Conservation (phyloP, 2,888 invertebrate genomes). For the Darwinula stevensoni region DNA sequence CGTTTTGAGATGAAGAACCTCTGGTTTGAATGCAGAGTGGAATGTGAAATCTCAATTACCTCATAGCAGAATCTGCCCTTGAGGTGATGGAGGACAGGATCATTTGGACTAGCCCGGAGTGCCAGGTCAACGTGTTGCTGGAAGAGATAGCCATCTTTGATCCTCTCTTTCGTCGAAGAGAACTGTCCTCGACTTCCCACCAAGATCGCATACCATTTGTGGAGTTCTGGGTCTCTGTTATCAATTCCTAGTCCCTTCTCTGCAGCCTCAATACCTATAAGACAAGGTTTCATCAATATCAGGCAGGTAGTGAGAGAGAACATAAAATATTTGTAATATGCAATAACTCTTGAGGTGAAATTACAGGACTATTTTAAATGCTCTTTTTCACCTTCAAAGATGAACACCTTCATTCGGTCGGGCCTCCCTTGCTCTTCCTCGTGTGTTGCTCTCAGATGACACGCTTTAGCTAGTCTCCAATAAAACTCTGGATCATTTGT, state of each 20-base stretch:
- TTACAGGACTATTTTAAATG: too few relatives aligned
- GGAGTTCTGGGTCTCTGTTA: conserved; percentile 24
- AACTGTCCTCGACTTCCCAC: conserved; percentile 29
- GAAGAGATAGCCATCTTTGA: conserved; percentile 30
- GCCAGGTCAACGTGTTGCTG: conserved; percentile 35
- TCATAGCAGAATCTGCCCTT: conserved; percentile 36
- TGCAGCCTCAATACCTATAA: conserved; percentile 25
- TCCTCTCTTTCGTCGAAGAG: conserved; percentile 28
- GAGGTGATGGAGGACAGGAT: conserved; percentile 31
- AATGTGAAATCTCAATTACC: too few relatives aligned
- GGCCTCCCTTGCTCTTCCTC: too few relatives aligned
- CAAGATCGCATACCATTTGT: conserved; percentile 40
- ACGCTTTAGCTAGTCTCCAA: too few relatives aligned
- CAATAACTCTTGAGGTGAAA: too few relatives aligned
- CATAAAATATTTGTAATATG: background rate
- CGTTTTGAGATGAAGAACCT: background rate
- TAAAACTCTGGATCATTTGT: too few relatives aligned
- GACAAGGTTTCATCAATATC: conserved; percentile 7
- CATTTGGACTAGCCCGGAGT: conserved; percentile 25
- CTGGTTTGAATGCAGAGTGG: too few relatives aligned
- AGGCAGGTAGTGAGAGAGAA: conserved; percentile 1
- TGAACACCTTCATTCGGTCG: too few relatives aligned
- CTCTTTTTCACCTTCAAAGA: too few relatives aligned
- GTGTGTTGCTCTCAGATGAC: too few relatives aligned
- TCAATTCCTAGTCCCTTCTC: conserved; percentile 22